Base-by-base conservation (phyloP, 1,140 invertebrate genomes). In the Drosophila elegans region DNA sequence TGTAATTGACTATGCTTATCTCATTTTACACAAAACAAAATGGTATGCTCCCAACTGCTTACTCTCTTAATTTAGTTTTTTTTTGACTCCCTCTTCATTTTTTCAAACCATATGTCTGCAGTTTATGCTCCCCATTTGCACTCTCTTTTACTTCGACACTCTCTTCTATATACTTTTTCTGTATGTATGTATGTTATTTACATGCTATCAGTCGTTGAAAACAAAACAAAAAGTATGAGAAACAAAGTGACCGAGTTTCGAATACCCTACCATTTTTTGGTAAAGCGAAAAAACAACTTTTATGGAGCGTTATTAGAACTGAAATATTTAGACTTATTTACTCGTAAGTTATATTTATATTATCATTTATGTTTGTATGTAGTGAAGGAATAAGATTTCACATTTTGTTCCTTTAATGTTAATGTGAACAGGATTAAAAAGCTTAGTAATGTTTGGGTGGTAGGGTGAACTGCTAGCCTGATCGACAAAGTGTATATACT, bases 131-230 rank as follows among this genome's bases (percentile, higher is more conserved):
- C 39, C 13, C 60, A 62, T 44, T 11, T 12, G 34, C 39, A 49
- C 54, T 66, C 41, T 34, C 21, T 39, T 51, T 21, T 27, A 34
- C 39, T 36, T 41, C 60, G 9, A 16, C 25, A 12, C 53, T 38
- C 21, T 44, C 39, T 42, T 52, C 11, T 59, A 36, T 45, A n/a
- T 60, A 52, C 25, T 42, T 41, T 53, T 25, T 51, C 36, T 41
- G 27, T 56, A 38, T 54, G 44, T 68, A 55, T 16, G 44, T 61
- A 51, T 27, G 67, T 56, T 73, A 76, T 72, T 73, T 77, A 69
- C 63, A 62, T 63, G 74, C 57, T 74, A 80, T 81, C 73, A 71
- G 71, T 21, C 21, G 34, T 13, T 25, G 4, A 41, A 45, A 45
- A 49, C 34, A n/a, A 25, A 49, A 61, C 60, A 62, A 62, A 59